Evolutionary conservation across 2,888 invertebrate genomes (phyloP), one percentile per base, ranked within the genome.

Genomic region (Hofmannophila pseudospretella): DNA sequence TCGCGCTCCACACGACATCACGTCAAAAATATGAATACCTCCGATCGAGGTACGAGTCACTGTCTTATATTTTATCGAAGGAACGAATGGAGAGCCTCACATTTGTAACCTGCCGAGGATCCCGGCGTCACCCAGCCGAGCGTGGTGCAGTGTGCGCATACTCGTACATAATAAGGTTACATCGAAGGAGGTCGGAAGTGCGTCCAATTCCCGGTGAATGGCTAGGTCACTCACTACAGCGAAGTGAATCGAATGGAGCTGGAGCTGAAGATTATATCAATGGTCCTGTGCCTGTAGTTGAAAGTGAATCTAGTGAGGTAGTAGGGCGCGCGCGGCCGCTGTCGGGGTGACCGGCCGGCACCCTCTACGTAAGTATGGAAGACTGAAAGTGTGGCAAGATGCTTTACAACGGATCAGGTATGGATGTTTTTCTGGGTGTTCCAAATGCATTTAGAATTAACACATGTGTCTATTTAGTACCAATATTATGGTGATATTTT

Each of bases 11-110:
- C 59, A 54, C 68, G 54, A 59, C 65, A 58, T 51, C 55, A 50
- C 67, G 53, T 36, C 77, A 76, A n/a, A n/a, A n/a, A 67, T 61
- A 85, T 85, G 85, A 82, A 72, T 67, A 73, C 75, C 80, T 76
- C 84, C 67, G 81, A 80, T 49, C 67, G 72, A 77, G 78, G 78
- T 78, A 78, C 73, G 72, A 55, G 48, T 54, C 54, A 57, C 57
- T 58, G 58, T 63, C 58, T 70, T 66, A 58, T 52, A 64, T 66
- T 60, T 60, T 61, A 51, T 53, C 49, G 48, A 47, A 42, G 47
- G 44, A 45, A 9, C 44, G 37, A 39, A 39, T 42, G 32, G 41
- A 36, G 41, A 38, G 32, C 49, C 49, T 41, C 46, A 32, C 35
- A 45, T 48, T 53, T 57, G 39, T 48, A 54, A 54, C 48, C 41